phyloP scores from a whole-genome alignment of 2,113 vertebrate genomes.

The Patagioenas fasciata region DNA sequence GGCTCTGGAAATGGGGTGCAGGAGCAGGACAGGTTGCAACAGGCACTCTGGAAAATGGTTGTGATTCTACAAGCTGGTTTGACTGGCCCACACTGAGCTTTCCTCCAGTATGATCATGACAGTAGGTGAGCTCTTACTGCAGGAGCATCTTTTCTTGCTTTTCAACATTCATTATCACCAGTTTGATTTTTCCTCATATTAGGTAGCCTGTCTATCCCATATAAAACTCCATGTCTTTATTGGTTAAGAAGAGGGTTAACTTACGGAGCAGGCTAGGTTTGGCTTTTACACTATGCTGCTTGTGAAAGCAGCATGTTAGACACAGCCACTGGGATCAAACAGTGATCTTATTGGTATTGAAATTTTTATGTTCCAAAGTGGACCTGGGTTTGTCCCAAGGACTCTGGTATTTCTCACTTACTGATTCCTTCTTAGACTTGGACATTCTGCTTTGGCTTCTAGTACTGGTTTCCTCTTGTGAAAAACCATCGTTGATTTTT shows the following conservation, averaged over 20 bases:
- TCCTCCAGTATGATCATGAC: background rate
- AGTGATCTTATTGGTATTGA: background rate
- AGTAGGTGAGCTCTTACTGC: background rate
- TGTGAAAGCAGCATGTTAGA: background rate
- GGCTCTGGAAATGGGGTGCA: background rate
- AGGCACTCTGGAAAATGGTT: background rate
- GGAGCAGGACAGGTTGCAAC: slow-evolving; percentile 28
- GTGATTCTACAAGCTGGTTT: slow-evolving; percentile 45
- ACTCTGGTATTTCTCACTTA: background rate
- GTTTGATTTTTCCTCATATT: background rate
- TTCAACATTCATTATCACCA: background rate
- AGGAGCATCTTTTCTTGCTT: background rate
- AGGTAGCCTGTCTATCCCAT: background rate
- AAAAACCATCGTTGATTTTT: background rate
- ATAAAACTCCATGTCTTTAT: background rate
- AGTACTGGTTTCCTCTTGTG: background rate
- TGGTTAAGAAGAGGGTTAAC: background rate
- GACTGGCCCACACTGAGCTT: background rate
- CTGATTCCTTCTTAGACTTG: background rate
- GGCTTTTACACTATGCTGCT: background rate
- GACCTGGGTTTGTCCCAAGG: background rate
- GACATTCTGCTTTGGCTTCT: background rate
- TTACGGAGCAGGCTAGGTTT: background rate
- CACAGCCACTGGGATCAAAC: background rate
- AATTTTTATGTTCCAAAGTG: background rate